Evolutionary conservation across 2,888 invertebrate genomes (phyloP), one percentile per base, ranked within the genome.

Genomic region (Diarsia rubi): DNA sequence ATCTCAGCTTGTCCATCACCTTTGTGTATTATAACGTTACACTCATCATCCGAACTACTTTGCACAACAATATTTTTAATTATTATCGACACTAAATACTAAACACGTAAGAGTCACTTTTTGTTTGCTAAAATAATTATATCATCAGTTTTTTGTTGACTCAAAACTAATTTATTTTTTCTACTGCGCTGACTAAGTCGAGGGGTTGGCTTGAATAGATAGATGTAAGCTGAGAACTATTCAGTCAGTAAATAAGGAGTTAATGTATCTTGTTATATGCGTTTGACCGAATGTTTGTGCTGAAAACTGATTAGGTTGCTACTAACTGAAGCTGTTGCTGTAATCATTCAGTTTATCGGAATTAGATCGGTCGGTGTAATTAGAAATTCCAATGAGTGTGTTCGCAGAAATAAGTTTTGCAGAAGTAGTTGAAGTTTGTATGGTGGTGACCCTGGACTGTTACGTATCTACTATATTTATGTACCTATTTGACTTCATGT

Each of bases 91-190:
- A 77, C 84, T 85, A 85, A 89, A 86, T 82, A 80, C 80, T 84
- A 83, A 88, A 83, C 88, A 88, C 82, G 84, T 87, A 85, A 85
- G 79, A 87, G 85, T 86, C 86, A 82, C 78, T 89, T 92, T 76
- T 92, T 62, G 62, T 62, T 90, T 87, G 83, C 77, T 83, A 88
- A 90, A 88, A 91, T 94, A 95, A 95, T 95, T 94, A 95, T 91
- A 92, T 91, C 91, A 93, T 95, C 92, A 92, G 85, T 88, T 95
- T 95, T 95, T 95, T 95, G 92, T 87, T 84, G 82, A 78, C 81
- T 78, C 85, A 87, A 93, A 95, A 93, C 91, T 94, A 94, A 95
- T 95, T 94, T 93, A 93, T 93, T 95, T 95, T 95, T 95, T 95
- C 90, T 86, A 71, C 64, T 52, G 63, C 59, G 73, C 85, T 81